Percentiles rank a stretch among this genome's conserved stretches.
Conservation (phyloP, 2,113 vertebrate genomes). For the Corythaixoides concolor region DNA sequence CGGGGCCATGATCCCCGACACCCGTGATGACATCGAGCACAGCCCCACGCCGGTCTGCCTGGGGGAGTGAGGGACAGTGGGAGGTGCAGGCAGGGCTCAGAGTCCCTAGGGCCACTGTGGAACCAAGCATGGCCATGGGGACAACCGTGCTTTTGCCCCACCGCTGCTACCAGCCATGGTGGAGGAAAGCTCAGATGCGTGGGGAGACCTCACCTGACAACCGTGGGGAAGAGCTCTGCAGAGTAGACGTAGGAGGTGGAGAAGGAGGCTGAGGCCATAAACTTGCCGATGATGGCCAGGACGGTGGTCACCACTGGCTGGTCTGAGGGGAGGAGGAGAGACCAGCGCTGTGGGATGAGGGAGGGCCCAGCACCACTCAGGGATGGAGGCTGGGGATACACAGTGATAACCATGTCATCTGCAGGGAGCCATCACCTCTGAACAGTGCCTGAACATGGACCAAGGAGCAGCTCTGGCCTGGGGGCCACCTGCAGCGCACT, state of each 20-base stretch:
- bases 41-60: slow-evolving; percentile 86
- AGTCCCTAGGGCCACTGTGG: accelerated
- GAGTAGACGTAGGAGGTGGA: slow-evolving; percentile 79
- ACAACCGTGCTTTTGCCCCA: accelerated
- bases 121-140: neutral
- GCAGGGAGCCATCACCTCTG: neutral
- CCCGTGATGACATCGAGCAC: slow-evolving; percentile 75
- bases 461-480: neutral
- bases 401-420: accelerated
- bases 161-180: neutral
- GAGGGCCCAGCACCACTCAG: accelerated
- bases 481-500: neutral
- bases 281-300: slow-evolving; percentile 79
- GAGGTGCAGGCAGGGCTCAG: accelerated
- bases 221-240: slow-evolving; percentile 85
- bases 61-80: accelerated
- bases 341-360: accelerated
- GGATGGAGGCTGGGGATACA: accelerated
- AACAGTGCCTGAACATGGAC: accelerated
- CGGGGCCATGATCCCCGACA: slow-evolving; percentile 80
- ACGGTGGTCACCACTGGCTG: slow-evolving; percentile 60
- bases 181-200: accelerated
- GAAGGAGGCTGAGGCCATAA: slow-evolving; percentile 65
- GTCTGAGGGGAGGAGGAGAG: slow-evolving; percentile 44
- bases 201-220: slow-evolving; percentile 75